Evolutionary conservation across 2,888 invertebrate species (phyloP), one percentile per base, ranked within the genome.

Genomic region (Lasioglossum leucozonium): DNA sequence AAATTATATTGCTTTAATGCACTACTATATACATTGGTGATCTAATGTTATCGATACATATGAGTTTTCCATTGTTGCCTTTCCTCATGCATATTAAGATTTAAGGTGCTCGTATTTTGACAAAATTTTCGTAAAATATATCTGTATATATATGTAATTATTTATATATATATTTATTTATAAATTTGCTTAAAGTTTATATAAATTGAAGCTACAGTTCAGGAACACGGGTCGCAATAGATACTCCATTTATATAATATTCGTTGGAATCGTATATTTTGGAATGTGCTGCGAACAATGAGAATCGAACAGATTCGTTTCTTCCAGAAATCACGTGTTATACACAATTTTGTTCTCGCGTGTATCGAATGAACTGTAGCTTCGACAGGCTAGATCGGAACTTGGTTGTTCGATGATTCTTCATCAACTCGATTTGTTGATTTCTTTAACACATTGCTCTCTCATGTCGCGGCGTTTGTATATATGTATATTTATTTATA

Each of bases 11-110:
- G 92, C 87, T 90, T 93, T 93, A 93, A 92, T 92, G 90, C 92
- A 92, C 94, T 94, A 94, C 93, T 95, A 95, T 94, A 92, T 95
- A 94, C 95, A 95, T 44, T 88, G 86, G 78, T 87, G 86, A 87
- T 73, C 83, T 89, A 89, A 92, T 90, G 84, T 90, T 91, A 91
- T 84, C 87, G 89, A 90, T 91, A 90, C 87, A 90, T 90, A 89
- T 88, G 89, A 89, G 87, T 88, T 82, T 72, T 75, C 71, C 67
- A 72, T 77, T 82, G 58, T 79, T 78, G 67, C 47, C 30, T 77
- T 58, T 58, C 86, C 86, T 86, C 79, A 88, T 83, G 86, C 86
- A 84, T 87, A 79, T 89, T 88, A 88, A 58, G 73, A 79, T 72
- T 81, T 82, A 90, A 90, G 87, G 88, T 92, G 89, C 89, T 91